Conservation (phyloP, 2,113 vertebrate species). For the Cairina moschata region DNA sequence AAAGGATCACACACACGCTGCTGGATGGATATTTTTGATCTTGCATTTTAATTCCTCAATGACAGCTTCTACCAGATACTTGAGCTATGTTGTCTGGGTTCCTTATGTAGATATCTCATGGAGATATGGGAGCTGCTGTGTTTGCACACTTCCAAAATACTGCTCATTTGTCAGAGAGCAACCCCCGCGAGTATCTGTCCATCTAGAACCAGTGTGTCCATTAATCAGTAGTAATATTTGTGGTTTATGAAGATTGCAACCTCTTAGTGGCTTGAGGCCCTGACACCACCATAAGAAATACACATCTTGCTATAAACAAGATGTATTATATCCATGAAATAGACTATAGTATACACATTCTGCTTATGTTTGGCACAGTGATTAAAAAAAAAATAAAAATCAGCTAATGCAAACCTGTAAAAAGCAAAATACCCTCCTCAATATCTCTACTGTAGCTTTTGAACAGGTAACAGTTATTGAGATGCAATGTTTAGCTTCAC, state of each 20-base stretch:
- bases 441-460: background rate
- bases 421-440: background rate
- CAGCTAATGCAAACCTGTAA: background rate
- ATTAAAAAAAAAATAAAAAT: background rate
- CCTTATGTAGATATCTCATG: background rate
- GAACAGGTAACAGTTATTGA: background rate
- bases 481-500: background rate
- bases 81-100: background rate
- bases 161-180: background rate
- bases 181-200: background rate
- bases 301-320: background rate
- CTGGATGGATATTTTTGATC: background rate
- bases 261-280: background rate
- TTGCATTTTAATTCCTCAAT: background rate
- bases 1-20: fast-evolving
- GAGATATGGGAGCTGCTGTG: background rate
- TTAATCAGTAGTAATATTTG: background rate
- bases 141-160: background rate
- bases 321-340: background rate
- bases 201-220: background rate
- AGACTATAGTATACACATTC: background rate
- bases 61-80: background rate
- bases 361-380: background rate
- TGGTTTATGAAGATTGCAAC: background rate
- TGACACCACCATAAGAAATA: background rate